Conservation (phyloP, 1,140 invertebrate genomes). For the Aplysia californica region DNA sequence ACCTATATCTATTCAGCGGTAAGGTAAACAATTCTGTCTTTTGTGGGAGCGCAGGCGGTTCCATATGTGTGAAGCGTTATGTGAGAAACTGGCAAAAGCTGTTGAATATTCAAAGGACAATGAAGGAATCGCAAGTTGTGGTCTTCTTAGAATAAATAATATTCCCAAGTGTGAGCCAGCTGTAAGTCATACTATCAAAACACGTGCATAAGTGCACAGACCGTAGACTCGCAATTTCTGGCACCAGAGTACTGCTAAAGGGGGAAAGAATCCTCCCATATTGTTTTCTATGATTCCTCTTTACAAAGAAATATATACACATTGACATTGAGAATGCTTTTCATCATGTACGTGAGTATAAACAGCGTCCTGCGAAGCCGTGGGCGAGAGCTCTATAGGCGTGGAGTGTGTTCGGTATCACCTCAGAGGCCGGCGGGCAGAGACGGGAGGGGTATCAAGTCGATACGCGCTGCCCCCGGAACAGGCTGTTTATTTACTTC, state of each 20-base stretch:
- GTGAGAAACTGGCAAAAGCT: no score
- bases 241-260: background rate
- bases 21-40: no score
- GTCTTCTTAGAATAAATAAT: constrained; percentile 7
- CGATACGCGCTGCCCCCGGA: background rate
- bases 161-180: background rate
- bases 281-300: constrained; percentile 7
- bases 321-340: constrained; percentile 3
- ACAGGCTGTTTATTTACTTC: constrained; percentile 13
- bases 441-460: background rate
- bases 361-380: background rate
- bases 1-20: no score
- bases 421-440: background rate
- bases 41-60: no score
- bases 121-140: background rate
- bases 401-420: constrained; percentile 1
- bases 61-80: no score
- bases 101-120: no score
- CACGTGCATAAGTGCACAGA: constrained; percentile 3
- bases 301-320: background rate
- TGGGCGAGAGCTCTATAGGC: background rate
- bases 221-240: background rate
- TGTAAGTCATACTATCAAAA: background rate
- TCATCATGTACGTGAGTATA: constrained; percentile 11
- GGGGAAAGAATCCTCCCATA: background rate